phyloP scores from a whole-genome alignment of 1,140 invertebrate species.

The Drosophila pseudoananassae region DNA sequence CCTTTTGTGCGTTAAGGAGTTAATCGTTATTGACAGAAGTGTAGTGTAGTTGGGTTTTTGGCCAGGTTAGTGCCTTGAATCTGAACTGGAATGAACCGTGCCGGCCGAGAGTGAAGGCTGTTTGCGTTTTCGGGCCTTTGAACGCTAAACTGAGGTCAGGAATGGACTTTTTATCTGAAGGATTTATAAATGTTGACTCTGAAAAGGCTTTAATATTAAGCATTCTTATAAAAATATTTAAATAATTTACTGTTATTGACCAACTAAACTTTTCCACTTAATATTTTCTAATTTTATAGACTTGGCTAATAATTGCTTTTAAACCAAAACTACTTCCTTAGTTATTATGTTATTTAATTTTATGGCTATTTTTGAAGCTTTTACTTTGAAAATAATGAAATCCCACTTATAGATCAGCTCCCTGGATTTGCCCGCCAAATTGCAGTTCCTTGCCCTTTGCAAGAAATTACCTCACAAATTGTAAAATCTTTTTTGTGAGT shows the following conservation, averaged over 20 bases:
- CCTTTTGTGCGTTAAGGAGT: conserved; percentile 32
- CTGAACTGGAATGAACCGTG: conserved; percentile 63
- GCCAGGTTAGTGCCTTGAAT: conserved; percentile 63
- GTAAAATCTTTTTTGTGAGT: conserved; percentile 69
- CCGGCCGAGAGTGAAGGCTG: conserved; percentile 35
- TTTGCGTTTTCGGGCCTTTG: conserved; percentile 29
- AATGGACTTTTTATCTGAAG: conserved; percentile 34
- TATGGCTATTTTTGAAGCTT: background rate
- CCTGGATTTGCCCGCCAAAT: conserved; percentile 14
- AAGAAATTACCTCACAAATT: conserved; percentile 64
- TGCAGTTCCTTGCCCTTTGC: conserved; percentile 29
- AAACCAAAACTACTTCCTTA: background rate
- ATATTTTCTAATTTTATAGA: background rate
- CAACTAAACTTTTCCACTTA: background rate
- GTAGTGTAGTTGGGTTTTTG: conserved; percentile 39
- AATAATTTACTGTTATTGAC: too few species aligned
- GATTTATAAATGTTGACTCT: conserved; percentile 6
- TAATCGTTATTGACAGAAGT: conserved; percentile 51
- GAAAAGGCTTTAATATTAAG: background rate
- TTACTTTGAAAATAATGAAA: background rate
- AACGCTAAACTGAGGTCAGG: conserved; percentile 48
- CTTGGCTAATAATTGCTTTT: background rate
- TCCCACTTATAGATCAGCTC: background rate
- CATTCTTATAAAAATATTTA: background rate
- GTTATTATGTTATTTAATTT: background rate